Base-by-base conservation (phyloP, 2,888 invertebrate species). In the Drosophila setosimentum region DNA sequence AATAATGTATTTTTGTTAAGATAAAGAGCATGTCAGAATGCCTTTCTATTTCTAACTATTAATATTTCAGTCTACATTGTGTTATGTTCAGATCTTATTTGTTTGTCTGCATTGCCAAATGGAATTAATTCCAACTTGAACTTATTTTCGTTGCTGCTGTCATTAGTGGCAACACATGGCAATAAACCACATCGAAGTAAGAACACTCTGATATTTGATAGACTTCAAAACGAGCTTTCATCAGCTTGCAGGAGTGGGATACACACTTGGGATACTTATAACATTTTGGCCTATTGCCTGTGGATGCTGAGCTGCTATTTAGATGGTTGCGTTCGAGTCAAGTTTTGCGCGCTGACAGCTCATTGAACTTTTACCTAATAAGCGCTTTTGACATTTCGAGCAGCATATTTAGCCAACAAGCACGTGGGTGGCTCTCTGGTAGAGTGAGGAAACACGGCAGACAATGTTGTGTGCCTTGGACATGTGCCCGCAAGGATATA, bases 311-410 rank as follows among this genome's bases (percentile, higher is more conserved):
- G 62, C 58, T 55, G 42, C 13, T 24, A 45, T 49, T 67, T 79
- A 32, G 16, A 10, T 50, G 27, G 48, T 27, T 66, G 45, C 50
- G 51, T 63, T 27, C 40, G 27, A 24, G 42, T 13, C 53, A 33
- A 37, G 60, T 54, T 24, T 35, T 42, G 61, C 51, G 37, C 50
- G 64, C 58, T 77, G 62, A 50, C 48, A 60, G 83, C 73, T 54
- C 87, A 73, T 77, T 83, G 87, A 83, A 87, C 83, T 84, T 79
- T 84, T 80, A 75, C 77, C 70, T 87, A 82, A 87, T 87, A 82
- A 83, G 73, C 87, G 76, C 88, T 78, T 78, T 85, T 85, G 88
- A 84, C 88, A 84, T 85, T 85, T 76, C 64, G 54, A 80, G 80
- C 54, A 66, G 66, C 71, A 65, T 53, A 59, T 62, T 63, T 72